Evolutionary conservation across 2,113 vertebrate species (phyloP).

Genomic region (Halcyon malimbica): DNA sequence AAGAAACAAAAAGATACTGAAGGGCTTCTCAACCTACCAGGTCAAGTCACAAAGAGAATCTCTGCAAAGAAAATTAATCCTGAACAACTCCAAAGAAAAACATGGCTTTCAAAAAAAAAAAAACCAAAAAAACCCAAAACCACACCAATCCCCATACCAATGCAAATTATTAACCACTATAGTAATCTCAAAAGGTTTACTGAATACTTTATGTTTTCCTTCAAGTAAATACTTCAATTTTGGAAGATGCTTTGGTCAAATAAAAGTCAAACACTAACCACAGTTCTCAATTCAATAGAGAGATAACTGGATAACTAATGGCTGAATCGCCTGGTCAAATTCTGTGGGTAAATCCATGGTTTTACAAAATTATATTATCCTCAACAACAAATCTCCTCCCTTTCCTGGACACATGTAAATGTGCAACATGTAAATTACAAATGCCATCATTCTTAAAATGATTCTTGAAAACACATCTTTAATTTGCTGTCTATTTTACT

Average conservation of each 20-base stretch:
- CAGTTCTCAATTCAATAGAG: not conserved
- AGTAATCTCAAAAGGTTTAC: not conserved
- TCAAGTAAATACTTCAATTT: not conserved
- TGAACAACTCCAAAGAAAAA: not conserved
- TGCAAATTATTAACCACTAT: not conserved
- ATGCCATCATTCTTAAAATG: constrained; percentile 3
- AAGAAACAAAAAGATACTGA: not conserved
- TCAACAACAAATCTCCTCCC: not conserved
- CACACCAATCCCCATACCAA: not conserved
- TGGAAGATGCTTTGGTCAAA: not conserved
- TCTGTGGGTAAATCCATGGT: not conserved
- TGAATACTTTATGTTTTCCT: not conserved
- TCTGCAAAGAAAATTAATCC: not conserved
- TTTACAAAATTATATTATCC: not conserved
- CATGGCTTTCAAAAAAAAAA: not conserved
- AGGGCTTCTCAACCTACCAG: not conserved
- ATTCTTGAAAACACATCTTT: constrained; percentile 6
- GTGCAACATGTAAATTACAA: constrained; percentile 3
- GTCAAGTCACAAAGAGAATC: not conserved
- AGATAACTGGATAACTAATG: not conserved
- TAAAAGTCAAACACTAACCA: not conserved
- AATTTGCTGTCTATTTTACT: constrained; percentile 48
- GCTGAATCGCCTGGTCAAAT: not conserved
- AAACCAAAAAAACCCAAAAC: too few species aligned
- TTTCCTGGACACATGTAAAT: constrained; percentile 13